These are phyloP conservation scores for Enoplolaimus lenunculus DNA, from an alignment of 2,888 invertebrate species.

Conservation along the genomic window DNA sequence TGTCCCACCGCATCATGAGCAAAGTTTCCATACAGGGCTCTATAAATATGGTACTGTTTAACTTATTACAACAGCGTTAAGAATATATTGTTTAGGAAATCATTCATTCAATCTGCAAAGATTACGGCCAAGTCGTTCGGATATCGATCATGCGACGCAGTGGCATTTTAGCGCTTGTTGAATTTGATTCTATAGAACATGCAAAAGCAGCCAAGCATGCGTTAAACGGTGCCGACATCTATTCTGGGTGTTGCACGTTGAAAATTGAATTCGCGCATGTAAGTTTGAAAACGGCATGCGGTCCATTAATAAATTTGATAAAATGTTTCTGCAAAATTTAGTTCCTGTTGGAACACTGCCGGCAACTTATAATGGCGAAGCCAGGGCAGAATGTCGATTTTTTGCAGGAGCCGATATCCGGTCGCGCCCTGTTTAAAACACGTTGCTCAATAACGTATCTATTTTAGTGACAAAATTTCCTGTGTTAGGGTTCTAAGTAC, in stretches of 20 bases:
- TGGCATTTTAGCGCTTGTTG: conserved; percentile 19
- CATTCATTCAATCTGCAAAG: background rate
- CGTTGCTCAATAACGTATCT: too few species aligned
- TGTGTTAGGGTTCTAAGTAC: too few species aligned
- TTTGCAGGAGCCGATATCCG: background rate
- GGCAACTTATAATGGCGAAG: too few species aligned
- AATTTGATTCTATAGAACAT: conserved; percentile 78
- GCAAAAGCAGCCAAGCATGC: conserved; percentile 85
- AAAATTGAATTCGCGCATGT: conserved; percentile 99
- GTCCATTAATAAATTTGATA: too few species aligned
- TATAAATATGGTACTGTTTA: too few species aligned
- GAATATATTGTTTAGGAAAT: too few species aligned
- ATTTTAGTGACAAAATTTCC: too few species aligned
- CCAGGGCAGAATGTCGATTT: conserved; percentile 6
- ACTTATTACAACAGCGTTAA: too few species aligned
- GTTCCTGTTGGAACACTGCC: too few species aligned
- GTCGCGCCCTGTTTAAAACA: conserved; percentile 24
- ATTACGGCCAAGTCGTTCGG: background rate
- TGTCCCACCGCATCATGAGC: too few species aligned
- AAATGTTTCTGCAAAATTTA: too few species aligned
- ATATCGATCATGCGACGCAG: background rate
- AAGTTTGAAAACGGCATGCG: conserved; percentile 40
- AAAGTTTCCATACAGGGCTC: too few species aligned
- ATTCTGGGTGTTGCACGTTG: conserved; percentile 95
- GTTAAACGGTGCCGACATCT: conserved; percentile 94